These are phyloP conservation scores for Platalea minor DNA, from an alignment of 2,797 vertebrate genomes.

Conservation along the genomic window DNA sequence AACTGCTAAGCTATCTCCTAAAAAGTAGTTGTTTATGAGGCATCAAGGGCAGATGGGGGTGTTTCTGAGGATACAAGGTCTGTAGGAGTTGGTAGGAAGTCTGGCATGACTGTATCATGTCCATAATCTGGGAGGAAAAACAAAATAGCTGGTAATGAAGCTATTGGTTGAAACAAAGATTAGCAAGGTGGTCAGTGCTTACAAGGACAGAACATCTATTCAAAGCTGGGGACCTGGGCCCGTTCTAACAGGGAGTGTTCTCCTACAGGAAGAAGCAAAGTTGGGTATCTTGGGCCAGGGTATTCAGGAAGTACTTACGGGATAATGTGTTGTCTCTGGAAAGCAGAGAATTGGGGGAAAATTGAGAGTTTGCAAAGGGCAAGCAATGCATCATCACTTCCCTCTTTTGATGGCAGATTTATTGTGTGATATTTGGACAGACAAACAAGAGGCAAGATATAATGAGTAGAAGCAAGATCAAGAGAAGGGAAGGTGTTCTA, in stretches of 20 bases:
- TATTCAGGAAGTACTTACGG: background rate
- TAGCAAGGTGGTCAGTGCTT: background rate
- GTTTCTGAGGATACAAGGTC: background rate
- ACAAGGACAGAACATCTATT: background rate
- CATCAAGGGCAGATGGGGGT: background rate
- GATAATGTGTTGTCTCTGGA: background rate
- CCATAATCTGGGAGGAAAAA: background rate
- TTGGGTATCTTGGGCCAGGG: background rate
- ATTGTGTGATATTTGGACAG: background rate
- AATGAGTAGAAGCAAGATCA: background rate
- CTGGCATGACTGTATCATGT: background rate
- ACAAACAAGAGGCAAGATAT: background rate
- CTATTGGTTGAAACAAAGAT: background rate
- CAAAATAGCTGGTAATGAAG: background rate
- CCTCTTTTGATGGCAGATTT: background rate
- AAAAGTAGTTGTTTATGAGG: conserved; percentile 15
- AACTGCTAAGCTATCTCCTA: background rate
- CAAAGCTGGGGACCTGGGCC: background rate
- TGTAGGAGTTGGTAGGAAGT: background rate
- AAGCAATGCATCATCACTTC: background rate
- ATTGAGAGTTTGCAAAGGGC: background rate
- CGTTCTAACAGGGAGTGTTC: background rate
- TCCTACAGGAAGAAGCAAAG: background rate
- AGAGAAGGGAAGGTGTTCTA: background rate
- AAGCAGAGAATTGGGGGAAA: background rate